Base-by-base conservation (phyloP, 1,140 invertebrate species). In the Caenorhabditis elegans region DNA sequence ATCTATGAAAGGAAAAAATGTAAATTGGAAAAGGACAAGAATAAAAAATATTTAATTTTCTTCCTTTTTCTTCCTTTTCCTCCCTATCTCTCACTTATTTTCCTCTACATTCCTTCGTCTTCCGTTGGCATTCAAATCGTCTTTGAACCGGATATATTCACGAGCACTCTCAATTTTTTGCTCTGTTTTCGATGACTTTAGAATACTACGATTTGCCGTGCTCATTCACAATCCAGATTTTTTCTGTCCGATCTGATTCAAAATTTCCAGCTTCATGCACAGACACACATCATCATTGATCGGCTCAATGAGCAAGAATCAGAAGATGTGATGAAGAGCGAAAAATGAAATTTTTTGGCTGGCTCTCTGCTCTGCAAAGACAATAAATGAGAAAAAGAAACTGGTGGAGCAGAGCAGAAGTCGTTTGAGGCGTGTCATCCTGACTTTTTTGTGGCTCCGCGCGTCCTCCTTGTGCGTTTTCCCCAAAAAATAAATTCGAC, bases 81-180 rank as follows among this genome's bases (percentile, higher is more conserved):
- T n/a, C n/a, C n/a, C n/a, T n/a, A n/a, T n/a, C n/a, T n/a, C n/a
- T n/a, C n/a, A n/a, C n/a, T n/a, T n/a, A n/a, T n/a, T n/a, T n/a
- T n/a, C n/a, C n/a, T n/a, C n/a, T n/a, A n/a, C n/a, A n/a, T 39
- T 70, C 34, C 60, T 24, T 70, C 60, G 13, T 36, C 60, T 11
- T 39, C 19, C 31, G 34, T 39, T 39, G 34, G 34, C 60, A 70
- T 60, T 60, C 53, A 60, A 43, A 60, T 70, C 60, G 60, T 39
- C 39, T 43, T 24, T 70, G 34, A 70, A 36, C 60, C 60, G 60
- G 60, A 70, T 39, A 70, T 70, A 24, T 43, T 31, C 26, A 34
- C 22, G 60, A 70, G 60, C 60, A 70, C 60, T 70, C 60, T 70
- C n/a, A n/a, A n/a, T n/a, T n/a, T n/a, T n/a, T n/a, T n/a, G n/a